A percentile compares a stretch with the other conserved stretches of the same genome.
These are phyloP conservation scores for Acrocephalus kingi DNA, from an alignment of 2,113 vertebrate genomes.

Conservation along the genomic window DNA sequence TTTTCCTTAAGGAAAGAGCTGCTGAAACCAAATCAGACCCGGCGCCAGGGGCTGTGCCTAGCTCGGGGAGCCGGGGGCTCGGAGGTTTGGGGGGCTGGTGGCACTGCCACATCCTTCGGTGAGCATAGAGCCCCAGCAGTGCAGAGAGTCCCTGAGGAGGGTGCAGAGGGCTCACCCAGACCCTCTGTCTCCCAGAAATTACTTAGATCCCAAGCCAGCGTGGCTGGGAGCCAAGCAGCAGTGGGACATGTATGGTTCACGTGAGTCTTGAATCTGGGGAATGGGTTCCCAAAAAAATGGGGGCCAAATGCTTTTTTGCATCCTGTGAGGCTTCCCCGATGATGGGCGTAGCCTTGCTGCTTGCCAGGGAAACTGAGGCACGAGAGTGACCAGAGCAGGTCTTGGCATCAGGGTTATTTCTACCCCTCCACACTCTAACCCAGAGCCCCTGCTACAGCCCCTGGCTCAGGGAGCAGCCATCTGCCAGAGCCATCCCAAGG, in stretches of 20 bases:
- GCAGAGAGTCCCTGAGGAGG: not conserved
- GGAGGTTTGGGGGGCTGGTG: fast-evolving
- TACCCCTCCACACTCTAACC: not conserved
- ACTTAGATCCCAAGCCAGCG: not conserved
- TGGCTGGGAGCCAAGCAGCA: not conserved
- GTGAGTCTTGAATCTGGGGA: not conserved
- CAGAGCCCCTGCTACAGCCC: not conserved
- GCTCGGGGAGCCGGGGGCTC: fast-evolving
- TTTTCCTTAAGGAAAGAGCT: not conserved
- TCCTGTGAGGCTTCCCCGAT: not conserved
- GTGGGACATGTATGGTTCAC: not conserved
- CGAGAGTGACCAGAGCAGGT: not conserved
- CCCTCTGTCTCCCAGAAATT: not conserved
- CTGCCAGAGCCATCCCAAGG: not conserved
- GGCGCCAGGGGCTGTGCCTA: fast-evolving
- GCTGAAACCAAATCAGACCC: not conserved
- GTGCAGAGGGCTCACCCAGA: fast-evolving
- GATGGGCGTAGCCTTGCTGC: not conserved
- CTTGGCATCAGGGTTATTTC: not conserved
- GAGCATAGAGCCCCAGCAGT: not conserved
- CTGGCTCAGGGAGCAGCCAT: not conserved
- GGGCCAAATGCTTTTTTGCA: not conserved
- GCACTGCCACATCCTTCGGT: not conserved
- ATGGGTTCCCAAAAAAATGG: not conserved
- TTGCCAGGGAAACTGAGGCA: constrained; percentile 14